A percentile compares a stretch with the other conserved stretches of the same genome.
Evolutionary conservation across 2,797 vertebrate genomes (phyloP).

Genomic region (Cirrhinus molitorella): DNA sequence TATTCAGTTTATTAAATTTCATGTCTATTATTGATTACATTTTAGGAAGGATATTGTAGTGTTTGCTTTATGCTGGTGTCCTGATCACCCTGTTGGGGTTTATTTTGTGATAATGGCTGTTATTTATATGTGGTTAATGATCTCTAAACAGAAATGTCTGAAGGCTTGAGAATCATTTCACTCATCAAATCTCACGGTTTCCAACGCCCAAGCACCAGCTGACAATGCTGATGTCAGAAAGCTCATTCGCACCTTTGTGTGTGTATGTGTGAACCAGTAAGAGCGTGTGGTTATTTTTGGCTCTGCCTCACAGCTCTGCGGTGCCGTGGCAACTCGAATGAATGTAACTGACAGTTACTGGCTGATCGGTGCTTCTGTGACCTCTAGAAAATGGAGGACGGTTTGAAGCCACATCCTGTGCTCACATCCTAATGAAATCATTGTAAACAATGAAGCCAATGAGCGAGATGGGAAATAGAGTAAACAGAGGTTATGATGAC

Average conservation of each 20-base stretch:
- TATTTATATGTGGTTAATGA: background rate
- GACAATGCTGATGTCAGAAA: constrained; percentile 70
- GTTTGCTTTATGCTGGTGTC: background rate
- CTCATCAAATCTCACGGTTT: constrained; percentile 63
- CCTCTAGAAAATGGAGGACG: constrained; percentile 42
- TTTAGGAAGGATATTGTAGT: background rate
- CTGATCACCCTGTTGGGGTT: background rate
- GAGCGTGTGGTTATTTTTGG: constrained; percentile 63
- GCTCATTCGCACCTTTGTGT: constrained; percentile 56
- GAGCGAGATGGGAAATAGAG: constrained; percentile 14
- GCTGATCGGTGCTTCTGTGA: constrained; percentile 40
- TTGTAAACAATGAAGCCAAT: constrained; percentile 9
- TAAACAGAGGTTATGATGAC: constrained; percentile 19
- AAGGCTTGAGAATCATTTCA: constrained; percentile 61
- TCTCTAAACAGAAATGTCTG: constrained; percentile 4
- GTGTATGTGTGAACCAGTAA: constrained; percentile 36
- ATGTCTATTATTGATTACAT: too few relatives aligned
- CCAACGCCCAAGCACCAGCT: constrained; percentile 70
- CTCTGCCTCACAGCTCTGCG: constrained; percentile 60
- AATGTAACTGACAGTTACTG: constrained; percentile 49
- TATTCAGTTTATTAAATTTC: too few relatives aligned
- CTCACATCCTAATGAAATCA: constrained; percentile 29
- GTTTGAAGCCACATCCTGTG: constrained; percentile 13
- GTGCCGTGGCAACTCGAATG: constrained; percentile 53
- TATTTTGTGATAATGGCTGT: background rate